Evolutionary conservation across 2,797 vertebrate species (phyloP), one percentile per base, ranked within the genome.

Genomic region (Pangasius macronema): DNA sequence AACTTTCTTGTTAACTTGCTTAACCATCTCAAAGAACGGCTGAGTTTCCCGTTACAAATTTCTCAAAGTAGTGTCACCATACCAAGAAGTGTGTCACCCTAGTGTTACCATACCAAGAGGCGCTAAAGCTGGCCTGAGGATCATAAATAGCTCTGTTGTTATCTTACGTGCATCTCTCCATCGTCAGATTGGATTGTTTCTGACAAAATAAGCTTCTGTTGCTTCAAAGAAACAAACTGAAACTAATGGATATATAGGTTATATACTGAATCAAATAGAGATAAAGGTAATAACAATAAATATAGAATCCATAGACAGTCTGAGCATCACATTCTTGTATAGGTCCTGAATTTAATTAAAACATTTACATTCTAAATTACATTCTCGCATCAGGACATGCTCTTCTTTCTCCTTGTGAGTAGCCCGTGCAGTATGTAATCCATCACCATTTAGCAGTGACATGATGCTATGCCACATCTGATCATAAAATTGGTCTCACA

Each of bases 401-500:
- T n/a, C 30, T 7, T 57, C 30, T 61, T 61, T 27, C 27, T 76
- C 46, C 46, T 46, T 24, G 3, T 76, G n/a, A 77, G 49, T 1
- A 24, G 20, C 55, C 42, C 39, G 30, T 49, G n/a, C 27, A 49
- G 16, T 82, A n/a, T 46, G 22, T n/a, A 65, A 65, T 63, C 14
- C 39, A 82, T 82, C 36, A 65, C 7, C 6, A 65, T 46, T 82
- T 63, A 46, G 46, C 46, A 49, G 7, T 51, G 27, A 67, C 46
- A 65, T 72, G 8, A 76, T 77, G 6, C 27, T 67, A 9, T 65
- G 7, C 33, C 82, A 84, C 27, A 84, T 57, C 14, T 65, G 18
- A 79, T 87, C 81, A 42, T 80, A 72, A 87, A 76, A 16, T 36
- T 46, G 55, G 46, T 65, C 68, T 88, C 76, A 73, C 65, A 39